Conservation (phyloP, 2,888 invertebrate species). For the Hydropsyche betteni region DNA sequence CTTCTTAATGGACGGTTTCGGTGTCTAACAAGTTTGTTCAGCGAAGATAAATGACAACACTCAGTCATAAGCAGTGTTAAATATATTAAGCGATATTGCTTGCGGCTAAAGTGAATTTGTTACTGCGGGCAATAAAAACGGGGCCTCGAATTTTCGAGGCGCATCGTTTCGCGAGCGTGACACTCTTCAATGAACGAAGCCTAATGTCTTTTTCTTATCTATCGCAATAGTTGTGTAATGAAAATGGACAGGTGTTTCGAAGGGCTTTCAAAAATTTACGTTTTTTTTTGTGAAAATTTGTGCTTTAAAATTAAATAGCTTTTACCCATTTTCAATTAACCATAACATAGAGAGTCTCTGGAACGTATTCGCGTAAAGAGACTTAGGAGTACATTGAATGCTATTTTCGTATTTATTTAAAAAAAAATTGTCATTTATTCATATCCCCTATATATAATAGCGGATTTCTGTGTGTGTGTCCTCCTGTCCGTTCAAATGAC, state of each 20-base stretch:
- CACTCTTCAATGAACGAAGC: neutral
- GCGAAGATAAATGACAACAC: conserved; percentile 36
- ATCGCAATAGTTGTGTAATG: conserved; percentile 7
- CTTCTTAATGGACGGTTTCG: conserved; percentile 20
- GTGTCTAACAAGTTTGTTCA: conserved; percentile 31
- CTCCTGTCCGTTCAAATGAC: too few species aligned
- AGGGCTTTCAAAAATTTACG: neutral
- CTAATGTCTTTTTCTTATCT: too few species aligned
- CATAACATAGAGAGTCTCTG: too few species aligned
- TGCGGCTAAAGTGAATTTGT: conserved; percentile 34
- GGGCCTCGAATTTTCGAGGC: neutral
- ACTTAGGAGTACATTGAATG: too few species aligned
- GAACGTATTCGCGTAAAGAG: too few species aligned
- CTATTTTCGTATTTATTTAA: too few species aligned
- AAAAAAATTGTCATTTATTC: too few species aligned
- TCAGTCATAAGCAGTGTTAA: conserved; percentile 37
- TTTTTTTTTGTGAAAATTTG: too few species aligned
- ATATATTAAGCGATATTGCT: conserved; percentile 34
- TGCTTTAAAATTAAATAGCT: too few species aligned
- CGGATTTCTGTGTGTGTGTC: too few species aligned
- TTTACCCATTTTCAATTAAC: too few species aligned
- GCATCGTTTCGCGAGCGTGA: neutral
- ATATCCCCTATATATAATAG: too few species aligned
- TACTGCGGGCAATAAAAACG: conserved; percentile 34
- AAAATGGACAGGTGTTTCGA: neutral